Base-by-base conservation (phyloP, 2,797 vertebrate species). In the Hemitrygon akajei region DNA sequence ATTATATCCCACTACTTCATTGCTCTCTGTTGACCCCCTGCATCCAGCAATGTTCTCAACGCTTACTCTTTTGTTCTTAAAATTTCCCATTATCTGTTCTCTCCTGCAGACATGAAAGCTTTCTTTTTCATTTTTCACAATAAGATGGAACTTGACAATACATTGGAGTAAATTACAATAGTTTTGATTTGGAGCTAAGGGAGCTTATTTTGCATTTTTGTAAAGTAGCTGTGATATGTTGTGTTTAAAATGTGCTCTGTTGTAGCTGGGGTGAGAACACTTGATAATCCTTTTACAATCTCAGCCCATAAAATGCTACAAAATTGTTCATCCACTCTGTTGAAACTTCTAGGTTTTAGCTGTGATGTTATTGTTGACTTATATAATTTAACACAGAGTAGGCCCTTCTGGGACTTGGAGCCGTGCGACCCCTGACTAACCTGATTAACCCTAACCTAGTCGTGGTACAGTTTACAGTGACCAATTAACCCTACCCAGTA, bases 1-100 rank as follows among this genome's bases (percentile, higher is more conserved):
- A 69, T 89, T 89, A 89, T 89, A 89, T 89, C n/a, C n/a, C 60
- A 69, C 63, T 37, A 89, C 18, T 89, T 89, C 60, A 66, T 60
- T 86, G 56, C 60, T 37, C 16, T 69, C n/a, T 69, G 60, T 69
- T 5, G 79, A 14, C n/a, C n/a, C 60, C 30, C 86, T 89, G 56
- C 82, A 30, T 86, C 56, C 30, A 30, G 11, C 82, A 30, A 14
- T 63, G 60, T 12, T 89, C 60, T 34, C 37, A 9, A 89, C 22
- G 86, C n/a, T 69, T 89, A n/a, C 66, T 34, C 18, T 69, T 89
- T 69, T 89, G 34, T 40, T 80, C 34, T 20, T 40, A 5, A 80
- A 37, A 37, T 89, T 63, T 86, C 12, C 56, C 58, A 3, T 73
- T 87, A 63, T 87, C 84, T 34, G 14, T 69, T 69, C n/a, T 20